phyloP scores from a whole-genome alignment of 2,888 invertebrate species.

The Tetragonula carbonaria region DNA sequence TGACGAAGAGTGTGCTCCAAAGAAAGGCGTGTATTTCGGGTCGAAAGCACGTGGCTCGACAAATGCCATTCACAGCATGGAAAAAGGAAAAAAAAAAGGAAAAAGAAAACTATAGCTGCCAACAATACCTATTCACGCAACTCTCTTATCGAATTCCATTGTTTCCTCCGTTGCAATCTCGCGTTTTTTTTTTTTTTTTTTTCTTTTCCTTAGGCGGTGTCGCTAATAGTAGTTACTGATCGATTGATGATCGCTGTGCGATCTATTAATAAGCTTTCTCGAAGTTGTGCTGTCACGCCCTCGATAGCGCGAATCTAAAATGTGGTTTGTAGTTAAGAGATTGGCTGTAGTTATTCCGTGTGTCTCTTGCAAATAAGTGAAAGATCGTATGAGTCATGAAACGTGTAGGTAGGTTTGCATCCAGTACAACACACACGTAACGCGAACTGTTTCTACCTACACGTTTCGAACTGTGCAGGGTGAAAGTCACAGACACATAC shows the following conservation, averaged over 20 bases:
- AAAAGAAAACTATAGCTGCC: not conserved
- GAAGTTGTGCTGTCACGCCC: constrained; percentile 16
- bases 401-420: constrained; percentile 23
- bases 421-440: not conserved
- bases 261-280: constrained; percentile 28
- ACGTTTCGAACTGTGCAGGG: not conserved
- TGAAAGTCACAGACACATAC: not conserved
- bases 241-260: constrained; percentile 58
- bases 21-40: not conserved
- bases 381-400: constrained; percentile 32
- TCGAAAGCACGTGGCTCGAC: not conserved
- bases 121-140: constrained; percentile 18
- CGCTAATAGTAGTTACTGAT: constrained; percentile 38
- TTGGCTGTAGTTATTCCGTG: constrained; percentile 23
- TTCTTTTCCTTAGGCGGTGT: not conserved
- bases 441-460: too few species aligned
- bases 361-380: constrained; percentile 33
- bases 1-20: not conserved
- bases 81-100: too few species aligned
- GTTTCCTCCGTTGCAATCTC: constrained; percentile 5
- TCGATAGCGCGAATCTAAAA: not conserved
- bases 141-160: constrained; percentile 31
- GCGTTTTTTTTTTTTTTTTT: not conserved
- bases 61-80: not conserved
- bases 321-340: constrained; percentile 4